Evolutionary conservation across 2,888 invertebrate species (phyloP).

Genomic region (Troides aeacus): DNA sequence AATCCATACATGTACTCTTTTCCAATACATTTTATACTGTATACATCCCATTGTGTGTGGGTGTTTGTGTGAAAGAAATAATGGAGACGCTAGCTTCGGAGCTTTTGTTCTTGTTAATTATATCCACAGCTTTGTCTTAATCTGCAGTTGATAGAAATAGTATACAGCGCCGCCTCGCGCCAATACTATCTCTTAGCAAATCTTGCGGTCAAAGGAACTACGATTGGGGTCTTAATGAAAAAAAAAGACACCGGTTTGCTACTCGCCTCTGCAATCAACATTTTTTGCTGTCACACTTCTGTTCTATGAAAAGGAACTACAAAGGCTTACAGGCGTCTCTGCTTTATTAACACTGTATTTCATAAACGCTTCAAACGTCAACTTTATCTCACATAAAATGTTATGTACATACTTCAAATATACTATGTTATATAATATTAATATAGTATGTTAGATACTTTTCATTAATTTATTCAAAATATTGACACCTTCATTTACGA

Average conservation of each 20-base stretch:
- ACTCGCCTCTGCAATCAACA: slow-evolving; percentile 3
- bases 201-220: slow-evolving; percentile 14
- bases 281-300: neutral
- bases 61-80: no score
- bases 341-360: neutral
- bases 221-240: slow-evolving; percentile 20
- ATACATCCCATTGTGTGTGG: no score
- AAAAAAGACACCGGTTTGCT: slow-evolving; percentile 1
- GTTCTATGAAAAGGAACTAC: neutral
- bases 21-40: no score
- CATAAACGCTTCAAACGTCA: no score
- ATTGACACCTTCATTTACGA: no score
- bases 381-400: no score
- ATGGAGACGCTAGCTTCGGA: neutral
- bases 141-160: slow-evolving; percentile 7
- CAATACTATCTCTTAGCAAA: slow-evolving; percentile 8
- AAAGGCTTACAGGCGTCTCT: neutral
- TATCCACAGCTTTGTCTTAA: slow-evolving; percentile 2
- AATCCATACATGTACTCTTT: no score
- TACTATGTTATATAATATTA: no score
- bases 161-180: neutral
- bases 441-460: no score
- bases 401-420: no score
- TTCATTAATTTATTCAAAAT: no score
- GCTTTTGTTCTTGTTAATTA: slow-evolving; percentile 2